Evolutionary conservation across 92 coral and sea anemone genomes (phyloP).

Genomic region (Nematostella vectensis): DNA sequence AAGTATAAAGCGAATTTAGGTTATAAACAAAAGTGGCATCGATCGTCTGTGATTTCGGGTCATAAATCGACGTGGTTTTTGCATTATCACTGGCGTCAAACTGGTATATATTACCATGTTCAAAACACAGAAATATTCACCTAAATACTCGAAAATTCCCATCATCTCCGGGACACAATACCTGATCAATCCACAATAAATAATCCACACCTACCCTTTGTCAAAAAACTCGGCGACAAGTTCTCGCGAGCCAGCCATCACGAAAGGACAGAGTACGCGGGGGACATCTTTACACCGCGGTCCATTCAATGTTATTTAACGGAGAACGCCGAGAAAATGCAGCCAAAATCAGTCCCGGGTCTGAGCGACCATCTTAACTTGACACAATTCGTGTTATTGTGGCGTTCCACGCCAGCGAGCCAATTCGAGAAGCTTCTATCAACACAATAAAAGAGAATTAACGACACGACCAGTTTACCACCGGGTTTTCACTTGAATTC

Average conservation of each 20-base stretch:
- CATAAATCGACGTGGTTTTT: too few species aligned
- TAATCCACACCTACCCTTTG: neutral
- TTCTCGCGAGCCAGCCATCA: constrained; percentile 1
- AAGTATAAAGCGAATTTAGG: too few species aligned
- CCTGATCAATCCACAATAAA: neutral
- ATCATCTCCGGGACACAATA: neutral
- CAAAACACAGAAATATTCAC: too few species aligned
- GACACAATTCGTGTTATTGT: neutral
- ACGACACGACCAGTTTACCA: neutral
- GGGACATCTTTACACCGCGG: neutral
- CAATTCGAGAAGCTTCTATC: constrained; percentile 4
- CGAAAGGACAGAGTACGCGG: neutral
- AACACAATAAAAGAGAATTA: constrained; percentile 3
- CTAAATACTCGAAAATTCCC: neutral
- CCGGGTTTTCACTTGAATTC: neutral
- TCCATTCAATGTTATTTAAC: neutral
- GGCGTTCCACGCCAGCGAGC: constrained; percentile 2
- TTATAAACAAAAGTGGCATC: too few species aligned
- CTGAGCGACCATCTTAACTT: neutral
- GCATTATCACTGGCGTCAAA: too few species aligned
- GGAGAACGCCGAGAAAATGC: neutral
- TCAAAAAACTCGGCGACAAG: constrained; percentile 1
- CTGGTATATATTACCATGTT: too few species aligned
- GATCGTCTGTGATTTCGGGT: too few species aligned
- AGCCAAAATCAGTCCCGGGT: neutral